Conservation (phyloP, 2,797 vertebrate genomes). For the Urocyon cinereoargenteus region DNA sequence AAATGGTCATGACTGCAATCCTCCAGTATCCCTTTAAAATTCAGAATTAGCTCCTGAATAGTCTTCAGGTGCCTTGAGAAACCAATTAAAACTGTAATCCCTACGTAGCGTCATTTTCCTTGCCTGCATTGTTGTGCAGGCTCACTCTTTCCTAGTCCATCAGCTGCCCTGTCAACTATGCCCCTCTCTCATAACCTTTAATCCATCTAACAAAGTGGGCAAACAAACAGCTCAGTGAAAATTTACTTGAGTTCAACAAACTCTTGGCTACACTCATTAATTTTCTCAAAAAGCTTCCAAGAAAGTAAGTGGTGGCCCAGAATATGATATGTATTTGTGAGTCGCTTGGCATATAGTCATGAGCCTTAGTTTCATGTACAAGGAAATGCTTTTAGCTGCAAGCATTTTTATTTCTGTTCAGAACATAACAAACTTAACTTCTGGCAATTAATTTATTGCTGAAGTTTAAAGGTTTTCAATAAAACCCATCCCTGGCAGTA, state of each 20-base stretch:
- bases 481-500: constrained; percentile 2
- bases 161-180: neutral
- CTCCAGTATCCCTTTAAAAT: constrained; percentile 65
- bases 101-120: constrained; percentile 2
- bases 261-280: constrained; percentile 56
- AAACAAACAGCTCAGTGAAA: constrained; percentile 61
- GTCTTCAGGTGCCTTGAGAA: constrained; percentile 59
- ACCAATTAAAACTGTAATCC: constrained; percentile 73
- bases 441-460: constrained; percentile 49
- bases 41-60: constrained; percentile 67
- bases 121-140: neutral
- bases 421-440: neutral
- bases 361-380: constrained; percentile 61
- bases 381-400: constrained; percentile 65
- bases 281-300: constrained; percentile 68
- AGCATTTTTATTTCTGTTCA: constrained; percentile 35
- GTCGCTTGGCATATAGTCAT: constrained; percentile 40
- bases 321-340: constrained; percentile 64
- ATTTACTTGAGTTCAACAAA: constrained; percentile 58
- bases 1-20: constrained; percentile 36
- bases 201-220: constrained; percentile 14
- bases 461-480: constrained; percentile 4
- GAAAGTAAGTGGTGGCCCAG: neutral
- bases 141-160: neutral
- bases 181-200: constrained; percentile 27